Evolutionary conservation across 2,797 vertebrate genomes (phyloP), one percentile per base, ranked within the genome.

Genomic region (Betta splendens): DNA sequence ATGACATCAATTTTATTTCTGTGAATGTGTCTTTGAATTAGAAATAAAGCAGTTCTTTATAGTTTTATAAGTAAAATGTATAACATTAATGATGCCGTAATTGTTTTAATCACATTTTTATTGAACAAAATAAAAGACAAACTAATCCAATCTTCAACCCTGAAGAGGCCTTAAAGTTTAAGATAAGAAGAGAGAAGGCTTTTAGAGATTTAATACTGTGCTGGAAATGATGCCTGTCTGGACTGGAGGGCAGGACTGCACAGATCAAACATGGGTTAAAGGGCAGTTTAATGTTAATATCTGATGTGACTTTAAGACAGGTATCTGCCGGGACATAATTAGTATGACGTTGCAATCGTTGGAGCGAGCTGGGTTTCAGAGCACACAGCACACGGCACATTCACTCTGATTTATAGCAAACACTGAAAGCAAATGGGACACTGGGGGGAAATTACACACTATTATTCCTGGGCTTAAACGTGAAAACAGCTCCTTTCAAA

Each of bases 241-340:
- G 56, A 57, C 69, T 47, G 55, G 32, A 68, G 32, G 56, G 55
- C 59, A 50, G 52, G 51, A 29, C 56, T 51, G 7, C 28, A 21
- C 59, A 51, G 22, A 72, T 53, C 45, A 52, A 69, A 68, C 36
- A 31, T 54, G 35, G 40, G 69, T 65, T 61, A 61, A 26, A 62
- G 71, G 62, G 70, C 71, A 71, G 59, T 69, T 55, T 71, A 53
- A 71, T 75, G 73, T 82, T 73, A 61, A 77, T 79, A 72, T 65
- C 69, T 75, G 74, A 28, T 28, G 28, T 83, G 83, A 85, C 85
- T 86, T 89, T 72, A 53, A 69, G 67, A 40, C 50, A 47, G 66
- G 76, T 82, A 72, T 84, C 77, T 84, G 72, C 83, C 72, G 79
- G 77, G 77, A 84, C 64, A 81, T 72, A 85, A 76, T 64, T 72